These are phyloP conservation scores for Castor canadensis DNA, from an alignment of 2,113 vertebrate species.

Conservation along the genomic window DNA sequence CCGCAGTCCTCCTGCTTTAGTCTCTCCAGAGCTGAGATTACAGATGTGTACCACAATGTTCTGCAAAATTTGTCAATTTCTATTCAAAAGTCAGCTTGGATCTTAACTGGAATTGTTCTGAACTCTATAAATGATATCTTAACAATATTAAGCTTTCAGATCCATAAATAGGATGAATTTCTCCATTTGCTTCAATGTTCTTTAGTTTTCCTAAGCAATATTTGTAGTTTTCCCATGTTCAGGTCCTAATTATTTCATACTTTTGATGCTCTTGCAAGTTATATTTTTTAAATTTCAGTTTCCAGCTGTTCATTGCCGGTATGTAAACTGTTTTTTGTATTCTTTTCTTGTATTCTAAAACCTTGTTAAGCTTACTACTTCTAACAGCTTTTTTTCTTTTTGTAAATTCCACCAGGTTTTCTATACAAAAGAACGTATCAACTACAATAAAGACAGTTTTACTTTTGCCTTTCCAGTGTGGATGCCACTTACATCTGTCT, in stretches of 20 bases:
- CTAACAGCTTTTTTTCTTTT: not conserved
- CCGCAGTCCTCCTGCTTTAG: no score
- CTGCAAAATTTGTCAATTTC: not conserved
- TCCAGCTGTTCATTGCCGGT: not conserved
- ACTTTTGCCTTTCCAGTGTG: not conserved
- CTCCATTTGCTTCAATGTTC: not conserved
- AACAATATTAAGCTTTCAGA: not conserved
- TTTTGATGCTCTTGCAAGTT: not conserved
- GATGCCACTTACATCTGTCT: not conserved
- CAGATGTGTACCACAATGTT: no score
- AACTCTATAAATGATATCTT: not conserved
- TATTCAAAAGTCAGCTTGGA: not conserved
- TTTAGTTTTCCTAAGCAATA: conserved; percentile 18
- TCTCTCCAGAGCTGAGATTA: no score
- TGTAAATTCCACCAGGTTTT: not conserved
- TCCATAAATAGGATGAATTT: not conserved
- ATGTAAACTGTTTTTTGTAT: not conserved
- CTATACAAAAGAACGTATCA: not conserved
- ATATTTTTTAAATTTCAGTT: not conserved
- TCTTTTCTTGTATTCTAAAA: not conserved
- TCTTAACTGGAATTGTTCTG: not conserved
- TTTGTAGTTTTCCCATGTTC: not conserved
- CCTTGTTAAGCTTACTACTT: not conserved
- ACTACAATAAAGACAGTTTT: not conserved
- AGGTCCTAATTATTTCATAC: not conserved